Evolutionary conservation across 2,888 invertebrate species (phyloP).

Genomic region (Notodonta ziczac): DNA sequence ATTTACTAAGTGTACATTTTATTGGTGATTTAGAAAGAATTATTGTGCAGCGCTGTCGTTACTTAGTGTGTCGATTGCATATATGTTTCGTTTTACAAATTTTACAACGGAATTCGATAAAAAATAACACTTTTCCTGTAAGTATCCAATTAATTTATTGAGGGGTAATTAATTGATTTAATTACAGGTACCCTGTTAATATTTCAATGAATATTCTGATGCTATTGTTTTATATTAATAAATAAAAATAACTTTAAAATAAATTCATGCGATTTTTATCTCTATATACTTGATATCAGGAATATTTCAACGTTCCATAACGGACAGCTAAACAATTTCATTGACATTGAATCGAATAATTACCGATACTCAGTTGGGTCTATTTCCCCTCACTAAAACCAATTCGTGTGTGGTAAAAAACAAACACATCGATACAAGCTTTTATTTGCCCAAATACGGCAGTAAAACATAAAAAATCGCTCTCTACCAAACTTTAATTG

Average conservation of each 20-base stretch:
- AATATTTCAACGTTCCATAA: too few species aligned
- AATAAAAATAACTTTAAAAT: too few species aligned
- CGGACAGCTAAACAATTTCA: too few species aligned
- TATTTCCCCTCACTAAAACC: slow-evolving; percentile 58
- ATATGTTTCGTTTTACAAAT: too few species aligned
- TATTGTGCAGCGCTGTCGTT: slow-evolving; percentile 48
- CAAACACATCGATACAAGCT: slow-evolving; percentile 68
- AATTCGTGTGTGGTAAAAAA: slow-evolving; percentile 82
- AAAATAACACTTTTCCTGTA: too few species aligned
- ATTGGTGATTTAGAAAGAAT: slow-evolving; percentile 49
- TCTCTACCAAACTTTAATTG: slow-evolving; percentile 82
- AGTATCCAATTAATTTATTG: neutral
- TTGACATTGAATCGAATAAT: neutral
- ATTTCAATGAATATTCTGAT: too few species aligned
- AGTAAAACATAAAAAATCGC: slow-evolving; percentile 78
- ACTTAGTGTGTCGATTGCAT: slow-evolving; percentile 46
- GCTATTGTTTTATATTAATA: too few species aligned
- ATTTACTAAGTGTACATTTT: slow-evolving; percentile 57
- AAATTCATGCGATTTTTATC: too few species aligned
- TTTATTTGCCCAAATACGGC: slow-evolving; percentile 82
- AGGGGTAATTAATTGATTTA: too few species aligned
- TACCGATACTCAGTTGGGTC: neutral
- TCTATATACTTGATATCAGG: too few species aligned
- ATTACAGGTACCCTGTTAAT: too few species aligned
- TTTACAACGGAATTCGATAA: too few species aligned